A percentile compares a stretch with the other conserved stretches of the same genome.
Conservation (phyloP, 2,888 invertebrate genomes). For the Malacosoma neustria region DNA sequence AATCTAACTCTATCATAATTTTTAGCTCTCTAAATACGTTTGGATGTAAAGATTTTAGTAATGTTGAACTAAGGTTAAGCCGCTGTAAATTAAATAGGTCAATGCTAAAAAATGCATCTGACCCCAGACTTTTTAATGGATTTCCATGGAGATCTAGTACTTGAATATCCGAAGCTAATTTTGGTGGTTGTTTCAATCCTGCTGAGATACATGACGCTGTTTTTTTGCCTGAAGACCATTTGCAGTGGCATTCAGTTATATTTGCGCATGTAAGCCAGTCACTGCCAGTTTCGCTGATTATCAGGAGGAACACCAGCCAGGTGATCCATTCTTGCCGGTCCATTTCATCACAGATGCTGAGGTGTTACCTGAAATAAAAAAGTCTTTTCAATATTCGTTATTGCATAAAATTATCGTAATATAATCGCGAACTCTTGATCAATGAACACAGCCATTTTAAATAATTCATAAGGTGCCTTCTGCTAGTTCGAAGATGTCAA, state of each 20-base stretch:
- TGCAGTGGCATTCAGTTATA: slow-evolving; percentile 84
- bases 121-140: slow-evolving; percentile 79
- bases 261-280: slow-evolving; percentile 92
- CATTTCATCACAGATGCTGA: slow-evolving; percentile 46
- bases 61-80: slow-evolving; percentile 84
- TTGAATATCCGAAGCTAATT: slow-evolving; percentile 71
- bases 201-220: slow-evolving; percentile 88
- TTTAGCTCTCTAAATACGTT: slow-evolving; percentile 89
- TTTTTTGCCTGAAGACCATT: slow-evolving; percentile 94
- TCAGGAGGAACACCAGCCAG: slow-evolving; percentile 37
- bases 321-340: slow-evolving; percentile 48
- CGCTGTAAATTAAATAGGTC: slow-evolving; percentile 89
- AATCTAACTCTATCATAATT: slow-evolving; percentile 89
- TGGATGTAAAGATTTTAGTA: slow-evolving; percentile 81
- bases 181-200: slow-evolving; percentile 82
- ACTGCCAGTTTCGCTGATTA: slow-evolving; percentile 43
- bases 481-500: too few relatives aligned
- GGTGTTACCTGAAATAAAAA: slow-evolving; percentile 47
- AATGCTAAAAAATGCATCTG: slow-evolving; percentile 85
- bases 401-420: too few relatives aligned
- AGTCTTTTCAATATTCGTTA: slow-evolving; percentile 1
- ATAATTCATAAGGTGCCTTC: too few relatives aligned
- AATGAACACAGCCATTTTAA: too few relatives aligned
- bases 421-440: too few relatives aligned
- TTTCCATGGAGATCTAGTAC: slow-evolving; percentile 87